Evolutionary conservation across 2,888 invertebrate genomes (phyloP), one percentile per base, ranked within the genome.

Genomic region (Amiota communis): DNA sequence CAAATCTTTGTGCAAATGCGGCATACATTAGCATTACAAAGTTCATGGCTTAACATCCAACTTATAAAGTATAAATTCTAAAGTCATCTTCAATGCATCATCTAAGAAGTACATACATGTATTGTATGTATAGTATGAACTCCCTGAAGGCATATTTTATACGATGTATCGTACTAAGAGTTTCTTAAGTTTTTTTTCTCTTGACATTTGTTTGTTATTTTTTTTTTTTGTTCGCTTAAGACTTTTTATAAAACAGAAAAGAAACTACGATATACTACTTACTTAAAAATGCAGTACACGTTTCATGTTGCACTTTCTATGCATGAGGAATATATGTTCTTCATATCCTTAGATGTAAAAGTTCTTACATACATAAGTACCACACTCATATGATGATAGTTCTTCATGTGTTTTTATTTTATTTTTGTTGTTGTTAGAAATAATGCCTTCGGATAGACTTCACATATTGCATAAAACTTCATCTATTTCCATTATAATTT

Each of bases 401-500:
- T 72, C 57, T 67, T 67, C 57, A 17, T 85, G 81, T 84, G 75
- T 15, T 15, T n/a, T 2, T 53, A 20, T 17, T 51, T 51, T 51
- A 6, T 51, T 53, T 75, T 70, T 75, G 49, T 68, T 72, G 67
- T 75, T 73, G 6, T 61, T 73, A 77, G 79, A 51, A 12, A 53
- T 23, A 68, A 17, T 76, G 84, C 84, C 83, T 78, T 79, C 77
- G 83, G 82, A 81, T 83, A 82, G 80, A 83, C 81, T 84, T 80
- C 36, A 36, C 36, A 36, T 36, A 6, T 80, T 84, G 84, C 84
- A 83, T 79, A 83, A 80, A 80, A 71, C 84, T 78, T 78, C 74
- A 80, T 78, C 84, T 80, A 83, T 78, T 78, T 78, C 73, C 76
- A 78, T 78, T 78, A 78, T 78, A 78, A 78, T 78, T 77, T 78